A percentile compares a stretch with the other conserved stretches of the same genome.
Conservation (phyloP, 2,113 vertebrate genomes). For the Tetraodon nigroviridis region DNA sequence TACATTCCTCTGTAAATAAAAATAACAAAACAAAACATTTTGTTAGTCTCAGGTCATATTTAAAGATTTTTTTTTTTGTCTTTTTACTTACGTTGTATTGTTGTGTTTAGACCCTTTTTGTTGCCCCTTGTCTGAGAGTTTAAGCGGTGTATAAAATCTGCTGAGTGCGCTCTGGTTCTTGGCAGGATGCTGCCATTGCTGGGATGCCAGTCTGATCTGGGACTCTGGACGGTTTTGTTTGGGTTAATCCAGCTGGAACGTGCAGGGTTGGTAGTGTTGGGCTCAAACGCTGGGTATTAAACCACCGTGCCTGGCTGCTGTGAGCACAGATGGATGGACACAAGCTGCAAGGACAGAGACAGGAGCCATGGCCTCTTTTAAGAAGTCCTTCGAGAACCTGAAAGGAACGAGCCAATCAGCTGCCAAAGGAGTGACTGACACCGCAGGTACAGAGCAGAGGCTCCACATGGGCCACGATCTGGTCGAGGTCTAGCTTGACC, state of each 20-base stretch:
- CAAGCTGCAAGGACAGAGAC: slow-evolving; percentile 21
- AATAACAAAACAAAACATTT: slow-evolving; percentile 5
- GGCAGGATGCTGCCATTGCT: slow-evolving; percentile 46
- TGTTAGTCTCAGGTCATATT: slow-evolving; percentile 16
- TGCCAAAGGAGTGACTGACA: slow-evolving; percentile 63
- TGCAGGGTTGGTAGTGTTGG: slow-evolving; percentile 38
- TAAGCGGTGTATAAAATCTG: slow-evolving; percentile 60
- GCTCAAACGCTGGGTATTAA: slow-evolving; percentile 68
- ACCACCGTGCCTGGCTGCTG: slow-evolving; percentile 27
- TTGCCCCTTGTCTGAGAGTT: slow-evolving; percentile 37
- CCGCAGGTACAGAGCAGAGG: slow-evolving; percentile 59
- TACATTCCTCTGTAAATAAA: slow-evolving; percentile 78
- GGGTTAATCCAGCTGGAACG: slow-evolving; percentile 66
- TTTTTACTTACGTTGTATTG: background rate
- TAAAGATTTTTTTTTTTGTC: slow-evolving; percentile 1
- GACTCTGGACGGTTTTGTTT: slow-evolving; percentile 54
- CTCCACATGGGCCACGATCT: background rate
- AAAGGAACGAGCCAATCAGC: slow-evolving; percentile 63
- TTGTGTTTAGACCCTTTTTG: slow-evolving; percentile 17
- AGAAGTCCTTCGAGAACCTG: slow-evolving; percentile 71
- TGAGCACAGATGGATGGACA: slow-evolving; percentile 28
- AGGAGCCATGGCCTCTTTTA: slow-evolving; percentile 70
- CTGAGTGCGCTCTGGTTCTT: slow-evolving; percentile 50
- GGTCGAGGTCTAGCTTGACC: too few relatives aligned
- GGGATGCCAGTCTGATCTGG: slow-evolving; percentile 62